These are phyloP conservation scores for Sebastolobus alascanus DNA, from an alignment of 2,797 vertebrate genomes.

Conservation along the genomic window DNA sequence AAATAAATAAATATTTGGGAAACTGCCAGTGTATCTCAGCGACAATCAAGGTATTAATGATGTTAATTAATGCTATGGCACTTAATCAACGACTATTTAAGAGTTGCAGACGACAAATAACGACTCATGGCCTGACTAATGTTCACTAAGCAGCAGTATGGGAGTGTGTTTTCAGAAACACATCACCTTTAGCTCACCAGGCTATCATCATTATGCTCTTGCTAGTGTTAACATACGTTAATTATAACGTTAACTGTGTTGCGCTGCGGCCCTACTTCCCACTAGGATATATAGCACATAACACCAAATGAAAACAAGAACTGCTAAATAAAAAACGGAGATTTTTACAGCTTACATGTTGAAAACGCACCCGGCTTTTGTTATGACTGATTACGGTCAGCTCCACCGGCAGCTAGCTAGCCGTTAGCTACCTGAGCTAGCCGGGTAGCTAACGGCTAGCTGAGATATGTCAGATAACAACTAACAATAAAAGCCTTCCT, in stretches of 20 bases:
- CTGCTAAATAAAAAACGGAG: background rate
- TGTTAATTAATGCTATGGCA: background rate
- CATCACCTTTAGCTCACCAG: background rate
- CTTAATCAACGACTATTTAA: background rate
- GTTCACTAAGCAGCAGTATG: no score
- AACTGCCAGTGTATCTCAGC: background rate
- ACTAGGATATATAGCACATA: background rate
- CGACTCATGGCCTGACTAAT: no score
- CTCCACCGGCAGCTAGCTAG: constrained; percentile 6
- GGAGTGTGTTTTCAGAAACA: background rate
- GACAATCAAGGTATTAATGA: accelerated
- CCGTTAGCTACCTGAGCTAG: constrained; percentile 28
- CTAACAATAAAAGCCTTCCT: background rate
- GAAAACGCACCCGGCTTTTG: constrained; percentile 9
- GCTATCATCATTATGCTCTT: background rate
- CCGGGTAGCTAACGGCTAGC: constrained; percentile 23
- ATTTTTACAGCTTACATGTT: background rate
- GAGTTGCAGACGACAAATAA: background rate
- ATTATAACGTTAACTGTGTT: background rate
- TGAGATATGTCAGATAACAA: background rate
- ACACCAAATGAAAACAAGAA: background rate
- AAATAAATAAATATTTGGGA: background rate
- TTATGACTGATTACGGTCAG: background rate
- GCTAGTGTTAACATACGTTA: constrained; percentile 14
- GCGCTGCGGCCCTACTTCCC: no score